Conservation (phyloP, 2,888 invertebrate species). For the Xanthia togata region DNA sequence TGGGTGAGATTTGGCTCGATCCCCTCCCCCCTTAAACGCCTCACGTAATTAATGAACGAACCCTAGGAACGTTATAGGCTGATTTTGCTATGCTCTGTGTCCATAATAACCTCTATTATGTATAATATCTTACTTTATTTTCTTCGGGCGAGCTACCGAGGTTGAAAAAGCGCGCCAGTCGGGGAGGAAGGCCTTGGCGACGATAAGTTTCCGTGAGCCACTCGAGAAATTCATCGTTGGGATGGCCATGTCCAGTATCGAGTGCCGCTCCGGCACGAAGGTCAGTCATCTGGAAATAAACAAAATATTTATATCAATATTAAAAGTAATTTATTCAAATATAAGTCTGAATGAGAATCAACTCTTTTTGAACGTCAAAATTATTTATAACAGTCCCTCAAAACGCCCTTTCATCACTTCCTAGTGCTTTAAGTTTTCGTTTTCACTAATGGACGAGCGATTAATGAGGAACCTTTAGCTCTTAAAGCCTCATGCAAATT, state of each 20-base stretch:
- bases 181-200: constrained; percentile 94
- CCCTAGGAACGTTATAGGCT: neutral
- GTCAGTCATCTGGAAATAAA: constrained; percentile 75
- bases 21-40: too few relatives aligned
- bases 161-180: constrained; percentile 97
- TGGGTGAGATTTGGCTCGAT: too few relatives aligned
- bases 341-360: too few relatives aligned
- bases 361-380: too few relatives aligned
- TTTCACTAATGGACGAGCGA: too few relatives aligned
- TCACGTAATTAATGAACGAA: too few relatives aligned
- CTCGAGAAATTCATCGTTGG: constrained; percentile 97
- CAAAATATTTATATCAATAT: neutral
- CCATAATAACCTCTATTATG: neutral
- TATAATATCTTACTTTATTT: constrained; percentile 37
- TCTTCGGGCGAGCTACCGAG: constrained; percentile 92
- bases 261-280: constrained; percentile 95
- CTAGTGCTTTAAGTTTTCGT: too few relatives aligned
- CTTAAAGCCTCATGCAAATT: too few relatives aligned
- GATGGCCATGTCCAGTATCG: constrained; percentile 97
- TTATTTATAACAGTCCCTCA: too few relatives aligned
- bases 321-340: too few relatives aligned
- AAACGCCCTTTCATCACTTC: too few relatives aligned
- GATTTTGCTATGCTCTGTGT: neutral
- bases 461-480: too few relatives aligned
- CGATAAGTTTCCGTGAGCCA: constrained; percentile 95